phyloP scores from a whole-genome alignment of 2,113 vertebrate genomes.

The Bambusicola thoracicus region DNA sequence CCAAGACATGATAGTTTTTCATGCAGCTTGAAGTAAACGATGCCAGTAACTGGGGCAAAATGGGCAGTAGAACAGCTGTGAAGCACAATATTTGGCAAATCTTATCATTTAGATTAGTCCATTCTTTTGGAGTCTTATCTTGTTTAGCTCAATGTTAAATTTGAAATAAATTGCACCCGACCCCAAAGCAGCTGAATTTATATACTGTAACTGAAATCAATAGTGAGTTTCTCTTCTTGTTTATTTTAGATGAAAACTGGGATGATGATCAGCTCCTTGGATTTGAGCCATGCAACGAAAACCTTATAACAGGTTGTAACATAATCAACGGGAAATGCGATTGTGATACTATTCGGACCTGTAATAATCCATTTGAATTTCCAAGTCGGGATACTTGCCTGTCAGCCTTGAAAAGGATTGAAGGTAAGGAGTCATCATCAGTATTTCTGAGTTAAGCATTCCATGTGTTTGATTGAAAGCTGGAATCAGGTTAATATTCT shows the following conservation, averaged over 20 bases:
- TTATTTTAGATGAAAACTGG: conserved; percentile 91
- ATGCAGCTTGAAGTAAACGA: conserved; percentile 1
- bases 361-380: conserved; percentile 91
- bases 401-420: conserved; percentile 87
- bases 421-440: conserved; percentile 81
- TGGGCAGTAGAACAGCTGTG: not conserved
- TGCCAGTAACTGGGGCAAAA: conserved; percentile 32
- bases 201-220: not conserved
- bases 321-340: conserved; percentile 91
- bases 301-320: conserved; percentile 92
- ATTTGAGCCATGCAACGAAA: conserved; percentile 92
- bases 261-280: conserved; percentile 90
- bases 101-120: not conserved
- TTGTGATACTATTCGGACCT: conserved; percentile 89
- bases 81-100: not conserved
- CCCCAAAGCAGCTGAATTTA: conserved; percentile 26
- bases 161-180: not conserved
- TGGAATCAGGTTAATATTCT: not conserved
- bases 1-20: not conserved
- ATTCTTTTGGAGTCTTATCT: not conserved
- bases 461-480: not conserved
- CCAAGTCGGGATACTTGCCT: conserved; percentile 87
- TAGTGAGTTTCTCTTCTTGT: conserved; percentile 57
- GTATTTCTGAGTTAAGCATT: not conserved
- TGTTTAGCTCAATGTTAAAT: not conserved